Percentiles rank a stretch among this genome's conserved stretches.
Evolutionary conservation across 2,888 invertebrate genomes (phyloP).

Genomic region (Ormyrus rosae): DNA sequence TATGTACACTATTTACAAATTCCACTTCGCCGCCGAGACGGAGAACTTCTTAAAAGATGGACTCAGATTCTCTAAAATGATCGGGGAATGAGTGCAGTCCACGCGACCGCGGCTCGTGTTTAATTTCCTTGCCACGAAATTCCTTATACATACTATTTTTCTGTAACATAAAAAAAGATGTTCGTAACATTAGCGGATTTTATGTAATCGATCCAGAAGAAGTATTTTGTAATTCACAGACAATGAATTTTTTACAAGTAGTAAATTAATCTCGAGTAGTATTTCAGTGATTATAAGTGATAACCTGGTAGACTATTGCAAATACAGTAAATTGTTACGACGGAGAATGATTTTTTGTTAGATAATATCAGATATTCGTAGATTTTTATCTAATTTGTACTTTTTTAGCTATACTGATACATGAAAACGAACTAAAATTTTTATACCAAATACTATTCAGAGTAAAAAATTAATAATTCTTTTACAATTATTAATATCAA

Average conservation of each 20-base stretch:
- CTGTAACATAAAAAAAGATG: conserved; percentile 63
- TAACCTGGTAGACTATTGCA: conserved; percentile 4
- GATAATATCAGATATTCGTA: conserved; percentile 3
- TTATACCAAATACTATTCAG: no score
- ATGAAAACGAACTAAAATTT: no score
- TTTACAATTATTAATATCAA: no score
- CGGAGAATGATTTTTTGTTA: not conserved
- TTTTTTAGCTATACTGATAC: no score
- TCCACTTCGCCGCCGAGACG: conserved; percentile 62
- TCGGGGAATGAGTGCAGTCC: conserved; percentile 73
- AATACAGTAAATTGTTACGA: not conserved
- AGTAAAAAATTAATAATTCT: no score
- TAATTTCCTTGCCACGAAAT: conserved; percentile 69
- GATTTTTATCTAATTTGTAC: not conserved
- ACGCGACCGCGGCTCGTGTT: conserved; percentile 73
- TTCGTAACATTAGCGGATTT: not conserved
- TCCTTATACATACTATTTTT: conserved; percentile 74
- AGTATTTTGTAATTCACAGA: not conserved
- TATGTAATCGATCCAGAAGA: not conserved
- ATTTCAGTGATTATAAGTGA: not conserved
- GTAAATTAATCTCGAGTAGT: not conserved
- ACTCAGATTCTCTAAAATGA: conserved; percentile 70
- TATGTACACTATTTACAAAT: conserved; percentile 73
- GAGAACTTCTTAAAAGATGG: conserved; percentile 39
- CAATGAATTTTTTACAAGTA: not conserved